Conservation (phyloP, 2,888 invertebrate genomes). For the Protophormia terraenovae region DNA sequence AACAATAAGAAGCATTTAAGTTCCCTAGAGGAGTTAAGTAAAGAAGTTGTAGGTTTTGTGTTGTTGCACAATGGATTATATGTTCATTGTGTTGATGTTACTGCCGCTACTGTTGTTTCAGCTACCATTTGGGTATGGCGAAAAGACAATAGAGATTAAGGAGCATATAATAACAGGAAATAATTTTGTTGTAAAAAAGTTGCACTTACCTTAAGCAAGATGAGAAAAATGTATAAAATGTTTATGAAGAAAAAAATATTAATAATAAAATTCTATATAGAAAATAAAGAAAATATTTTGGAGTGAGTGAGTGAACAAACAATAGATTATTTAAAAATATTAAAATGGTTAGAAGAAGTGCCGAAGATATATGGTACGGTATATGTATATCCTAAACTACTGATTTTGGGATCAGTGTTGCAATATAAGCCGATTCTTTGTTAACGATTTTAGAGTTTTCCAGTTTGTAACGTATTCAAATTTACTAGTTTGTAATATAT, state of each 20-base stretch:
- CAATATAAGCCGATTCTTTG: too few relatives aligned
- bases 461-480: too few relatives aligned
- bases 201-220: slow-evolving; percentile 38
- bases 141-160: slow-evolving; percentile 51
- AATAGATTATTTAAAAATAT: not conserved
- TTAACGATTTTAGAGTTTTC: too few relatives aligned
- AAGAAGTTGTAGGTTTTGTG: slow-evolving; percentile 1
- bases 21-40: slow-evolving; percentile 40
- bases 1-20: slow-evolving; percentile 11
- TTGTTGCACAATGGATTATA: not conserved
- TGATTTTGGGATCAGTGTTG: too few relatives aligned
- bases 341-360: not conserved
- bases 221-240: slow-evolving; percentile 29
- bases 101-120: not conserved
- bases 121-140: too few relatives aligned
- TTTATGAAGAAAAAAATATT: slow-evolving; percentile 20
- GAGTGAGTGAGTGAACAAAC: not conserved
- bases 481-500: too few relatives aligned
- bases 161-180: slow-evolving; percentile 56
- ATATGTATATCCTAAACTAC: too few relatives aligned
- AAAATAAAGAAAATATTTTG: not conserved
- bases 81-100: not conserved
- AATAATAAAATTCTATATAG: not conserved
- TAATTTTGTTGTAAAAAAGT: slow-evolving; percentile 44
- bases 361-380: too few relatives aligned